Base-by-base conservation (phyloP, 2,797 vertebrate species). In the Parotocinclus haroldoi region DNA sequence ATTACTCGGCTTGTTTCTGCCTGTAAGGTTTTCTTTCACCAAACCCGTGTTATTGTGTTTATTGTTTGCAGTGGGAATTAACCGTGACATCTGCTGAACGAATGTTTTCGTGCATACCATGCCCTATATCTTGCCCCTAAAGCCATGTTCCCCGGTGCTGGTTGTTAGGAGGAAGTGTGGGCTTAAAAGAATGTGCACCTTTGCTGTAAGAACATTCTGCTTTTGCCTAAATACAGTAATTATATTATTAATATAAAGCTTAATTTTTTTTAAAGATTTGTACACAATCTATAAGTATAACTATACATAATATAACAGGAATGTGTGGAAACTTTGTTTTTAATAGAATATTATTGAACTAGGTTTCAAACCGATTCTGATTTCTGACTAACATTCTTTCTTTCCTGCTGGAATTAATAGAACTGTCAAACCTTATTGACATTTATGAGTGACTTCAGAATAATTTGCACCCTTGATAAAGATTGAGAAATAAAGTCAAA, bases 241-340 rank as follows among this genome's bases (percentile, higher is more conserved):
- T 11, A 27, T 76, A 73, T 77, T 72, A 73, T 76, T 64, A 76
- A 68, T 80, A 58, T 84, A 71, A 79, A 73, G 78, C 80, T 78
- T 71, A 72, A 74, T 44, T 53, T 63, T 76, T 71, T 51, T 55
- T n/a, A n/a, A n/a, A 16, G 53, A 66, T 17, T 37, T 76, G 53
- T 79, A 79, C 81, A 72, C 85, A 63, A 74, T 72, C 73, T 76
- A 82, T 80, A 79, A 60, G 46, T 69, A 60, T 78, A 75, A 76
- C 78, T 75, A 19, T 9, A 18, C 74, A 27, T 27, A 27, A 2
- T 27, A 56, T 62, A 9, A 61, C 57, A 58, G 54, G 78, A 76
- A 42, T 42, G 40, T 42, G 9, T 42, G 60, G 71, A 62, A 59
- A 63, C 53, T 8, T 16, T 68, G 2, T 71, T 75, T 72, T 66